A percentile compares a stretch with the other conserved stretches of the same genome.
Evolutionary conservation across 2,888 invertebrate species (phyloP).

Genomic region (Lasioglossum lativentre): DNA sequence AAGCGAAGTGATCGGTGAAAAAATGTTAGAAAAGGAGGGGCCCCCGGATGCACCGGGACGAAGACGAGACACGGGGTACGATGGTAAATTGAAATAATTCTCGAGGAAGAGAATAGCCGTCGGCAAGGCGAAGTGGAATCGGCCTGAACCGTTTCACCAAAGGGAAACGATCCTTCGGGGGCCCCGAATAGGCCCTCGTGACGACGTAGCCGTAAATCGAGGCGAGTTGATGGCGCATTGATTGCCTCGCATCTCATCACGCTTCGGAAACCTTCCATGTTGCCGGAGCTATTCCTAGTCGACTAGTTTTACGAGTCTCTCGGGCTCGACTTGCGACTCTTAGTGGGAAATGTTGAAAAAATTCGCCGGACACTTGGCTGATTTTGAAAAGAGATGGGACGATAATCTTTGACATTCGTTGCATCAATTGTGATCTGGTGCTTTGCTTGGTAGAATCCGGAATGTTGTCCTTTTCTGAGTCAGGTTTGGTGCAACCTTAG

Average conservation of each 20-base stretch:
- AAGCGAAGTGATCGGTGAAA: constrained; percentile 25
- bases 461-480: not conserved
- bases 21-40: constrained; percentile 47
- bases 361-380: not conserved
- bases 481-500: no score
- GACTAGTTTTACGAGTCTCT: constrained; percentile 55
- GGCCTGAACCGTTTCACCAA: constrained; percentile 33
- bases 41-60: constrained; percentile 55
- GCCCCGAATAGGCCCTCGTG: constrained; percentile 71
- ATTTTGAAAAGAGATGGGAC: not conserved
- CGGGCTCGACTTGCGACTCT: not conserved
- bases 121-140: constrained; percentile 70
- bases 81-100: constrained; percentile 83
- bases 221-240: constrained; percentile 83
- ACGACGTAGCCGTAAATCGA: constrained; percentile 83
- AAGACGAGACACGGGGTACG: constrained; percentile 60
- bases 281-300: constrained; percentile 56
- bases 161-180: constrained; percentile 47
- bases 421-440: no score
- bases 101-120: constrained; percentile 75
- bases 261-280: constrained; percentile 57
- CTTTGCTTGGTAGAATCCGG: not conserved
- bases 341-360: not conserved
- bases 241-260: constrained; percentile 82
- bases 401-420: not conserved